Evolutionary conservation across 2,113 vertebrate genomes (phyloP), one percentile per base, ranked within the genome.

Genomic region (Hydrolagus affinis): DNA sequence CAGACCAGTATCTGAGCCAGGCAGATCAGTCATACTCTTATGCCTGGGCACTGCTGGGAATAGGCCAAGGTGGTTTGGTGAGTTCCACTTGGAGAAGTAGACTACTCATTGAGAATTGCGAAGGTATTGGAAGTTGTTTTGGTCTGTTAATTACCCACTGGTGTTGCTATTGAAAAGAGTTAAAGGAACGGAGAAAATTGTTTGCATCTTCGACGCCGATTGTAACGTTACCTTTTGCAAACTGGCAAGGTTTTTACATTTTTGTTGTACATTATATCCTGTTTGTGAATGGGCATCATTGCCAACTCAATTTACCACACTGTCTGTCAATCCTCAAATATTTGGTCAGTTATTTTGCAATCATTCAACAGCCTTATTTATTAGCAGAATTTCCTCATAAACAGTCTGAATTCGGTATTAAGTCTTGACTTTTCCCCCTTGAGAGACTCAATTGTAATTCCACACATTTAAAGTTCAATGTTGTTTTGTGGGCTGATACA

Each of bases 171-270:
- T 2, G 19, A 74, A 19, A 17, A 83, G 78, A 66, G 8, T 17
- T 66, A 23, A 19, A 28, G 60, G 66, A 17, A 83, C 28, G 8
- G 60, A 28, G 15, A 64, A 66, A 17, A 66, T 83, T 32, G 62
- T 44, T 56, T 83, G 25, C 59, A 30, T 32, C 23, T 30, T 15
- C 3, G 28, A 19, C 23, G 17, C 28, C 15, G 15, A 64, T 83
- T 83, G 59, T 66, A 66, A 83, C 59, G 32, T 62, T 66, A 32
- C 25, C 14, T 11, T 66, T 83, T 66, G n/a, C 73, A 83, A 83
- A 83, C 23, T 32, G 15, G 62, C 21, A 15, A 11, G 1, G 15
- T 28, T 66, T 83, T 83, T 66, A 21, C 60, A 83, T 25, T 44
- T 44, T 44, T 44, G 6, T 60, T 80, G 60, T 28, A 62, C 23